Base-by-base conservation (phyloP, 1,140 invertebrate genomes). In the Trissolcus basalis region DNA sequence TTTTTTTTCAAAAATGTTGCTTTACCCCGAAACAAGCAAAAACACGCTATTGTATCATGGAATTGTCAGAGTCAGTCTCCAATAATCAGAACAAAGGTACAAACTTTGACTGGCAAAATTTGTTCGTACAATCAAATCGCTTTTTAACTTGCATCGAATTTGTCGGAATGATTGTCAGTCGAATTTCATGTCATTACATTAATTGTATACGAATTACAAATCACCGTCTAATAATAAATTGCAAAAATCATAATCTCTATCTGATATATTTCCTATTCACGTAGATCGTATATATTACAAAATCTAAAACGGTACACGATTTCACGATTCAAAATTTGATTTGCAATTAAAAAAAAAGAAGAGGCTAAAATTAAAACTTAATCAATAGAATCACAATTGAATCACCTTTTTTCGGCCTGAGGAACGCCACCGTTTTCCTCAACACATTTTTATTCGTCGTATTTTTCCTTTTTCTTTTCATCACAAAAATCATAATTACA, bases 61-160 rank as follows among this genome's bases (percentile, higher is more conserved):
- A 35, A 14, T 49, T 35, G 61, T 44, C 14, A 45, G 58, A 71
- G 67, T 71, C 67, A 71, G 67, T 71, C 67, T 27, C 10, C 56
- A 69, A 61, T 58, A 44, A 69, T 47, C 19, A 27, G 19, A 27
- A 27, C 19, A 27, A 27, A 27, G 6, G 6, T 27, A 3, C 6
- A n/a, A n/a, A n/a, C n/a, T n/a, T n/a, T n/a, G n/a, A n/a, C n/a
- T n/a, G n/a, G n/a, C n/a, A n/a, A n/a, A n/a, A n/a, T n/a, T n/a
- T n/a, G n/a, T n/a, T n/a, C n/a, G n/a, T n/a, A n/a, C n/a, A n/a
- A n/a, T n/a, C n/a, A n/a, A n/a, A n/a, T n/a, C n/a, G n/a, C n/a
- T n/a, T n/a, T n/a, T n/a, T n/a, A n/a, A n/a, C n/a, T n/a, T n/a
- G 19, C 19, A 27, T 27, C 6, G 19, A 27, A 27, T 27, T 27